phyloP scores from a whole-genome alignment of 2,797 vertebrate genomes.

The Sphenopsis melanotis region DNA sequence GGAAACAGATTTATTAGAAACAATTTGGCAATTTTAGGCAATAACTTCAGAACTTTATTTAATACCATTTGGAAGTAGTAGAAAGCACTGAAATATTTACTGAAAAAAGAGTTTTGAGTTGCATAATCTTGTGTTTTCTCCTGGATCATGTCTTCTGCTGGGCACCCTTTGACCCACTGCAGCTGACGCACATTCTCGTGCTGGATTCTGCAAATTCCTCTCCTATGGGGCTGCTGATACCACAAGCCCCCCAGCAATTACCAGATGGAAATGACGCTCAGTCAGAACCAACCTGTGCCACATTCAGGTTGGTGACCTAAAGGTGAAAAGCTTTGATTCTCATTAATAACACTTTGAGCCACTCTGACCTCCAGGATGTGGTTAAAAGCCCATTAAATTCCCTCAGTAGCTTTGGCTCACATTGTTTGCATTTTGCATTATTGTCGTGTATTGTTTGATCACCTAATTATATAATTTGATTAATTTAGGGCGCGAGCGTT shows the following conservation, averaged over 20 bases:
- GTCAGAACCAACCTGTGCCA: neutral
- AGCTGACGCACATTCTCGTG: neutral
- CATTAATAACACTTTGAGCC: neutral
- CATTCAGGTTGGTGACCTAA: neutral
- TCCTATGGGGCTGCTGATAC: neutral
- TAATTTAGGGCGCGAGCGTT: neutral
- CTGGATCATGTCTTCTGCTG: neutral
- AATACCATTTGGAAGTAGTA: neutral
- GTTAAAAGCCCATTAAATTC: slow-evolving; percentile 27
- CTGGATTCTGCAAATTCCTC: neutral
- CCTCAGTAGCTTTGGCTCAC: neutral
- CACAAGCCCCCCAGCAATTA: neutral
- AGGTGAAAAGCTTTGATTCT: slow-evolving; percentile 27
- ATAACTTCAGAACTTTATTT: neutral
- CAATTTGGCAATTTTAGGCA: neutral
- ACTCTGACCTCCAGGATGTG: slow-evolving; percentile 13
- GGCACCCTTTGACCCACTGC: neutral
- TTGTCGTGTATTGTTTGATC: neutral
- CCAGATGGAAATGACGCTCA: neutral
- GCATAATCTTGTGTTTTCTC: neutral
- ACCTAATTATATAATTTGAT: neutral
- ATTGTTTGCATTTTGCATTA: neutral
- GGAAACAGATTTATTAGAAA: neutral
- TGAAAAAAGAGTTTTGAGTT: neutral
- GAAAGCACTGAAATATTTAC: neutral